Evolutionary conservation across 2,113 vertebrate species (phyloP).

Genomic region (Salvelinus fontinalis): DNA sequence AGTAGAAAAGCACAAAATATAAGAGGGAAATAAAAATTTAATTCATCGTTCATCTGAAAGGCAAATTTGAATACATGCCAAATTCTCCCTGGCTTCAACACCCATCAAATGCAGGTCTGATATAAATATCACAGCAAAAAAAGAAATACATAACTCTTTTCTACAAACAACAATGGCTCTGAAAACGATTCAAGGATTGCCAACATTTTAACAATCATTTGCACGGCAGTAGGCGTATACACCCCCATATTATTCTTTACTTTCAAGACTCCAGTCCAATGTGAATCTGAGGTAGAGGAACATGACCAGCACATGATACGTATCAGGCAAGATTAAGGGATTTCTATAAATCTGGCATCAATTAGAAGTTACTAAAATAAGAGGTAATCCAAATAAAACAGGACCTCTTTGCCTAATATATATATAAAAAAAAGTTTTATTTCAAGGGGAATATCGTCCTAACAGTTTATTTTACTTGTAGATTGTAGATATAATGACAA

Average conservation of each 20-base stretch:
- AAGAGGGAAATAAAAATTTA: neutral
- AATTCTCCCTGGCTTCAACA: neutral
- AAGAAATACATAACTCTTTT: neutral
- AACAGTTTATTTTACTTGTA: constrained; percentile 45
- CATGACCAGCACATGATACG: constrained; percentile 56
- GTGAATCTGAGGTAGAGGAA: constrained; percentile 27
- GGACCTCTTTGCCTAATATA: constrained; percentile 18
- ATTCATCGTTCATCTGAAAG: constrained; percentile 2
- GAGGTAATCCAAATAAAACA: constrained; percentile 53
- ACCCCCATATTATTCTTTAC: no score
- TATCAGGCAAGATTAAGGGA: constrained; percentile 62
- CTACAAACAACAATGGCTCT: neutral
- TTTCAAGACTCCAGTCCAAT: constrained; percentile 18
- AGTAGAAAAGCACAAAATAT: neutral
- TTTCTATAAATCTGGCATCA: constrained; percentile 59
- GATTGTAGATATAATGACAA: constrained; percentile 38
- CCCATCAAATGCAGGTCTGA: neutral
- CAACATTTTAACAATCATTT: neutral
- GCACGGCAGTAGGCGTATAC: no score
- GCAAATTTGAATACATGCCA: neutral
- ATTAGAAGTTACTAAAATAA: constrained; percentile 46
- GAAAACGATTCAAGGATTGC: neutral
- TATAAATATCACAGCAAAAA: neutral
- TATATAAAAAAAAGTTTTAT: constrained; percentile 21
- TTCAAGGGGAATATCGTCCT: constrained; percentile 13